Conservation (phyloP, 2,888 invertebrate genomes). For the Oegoconia quadripuncta region DNA sequence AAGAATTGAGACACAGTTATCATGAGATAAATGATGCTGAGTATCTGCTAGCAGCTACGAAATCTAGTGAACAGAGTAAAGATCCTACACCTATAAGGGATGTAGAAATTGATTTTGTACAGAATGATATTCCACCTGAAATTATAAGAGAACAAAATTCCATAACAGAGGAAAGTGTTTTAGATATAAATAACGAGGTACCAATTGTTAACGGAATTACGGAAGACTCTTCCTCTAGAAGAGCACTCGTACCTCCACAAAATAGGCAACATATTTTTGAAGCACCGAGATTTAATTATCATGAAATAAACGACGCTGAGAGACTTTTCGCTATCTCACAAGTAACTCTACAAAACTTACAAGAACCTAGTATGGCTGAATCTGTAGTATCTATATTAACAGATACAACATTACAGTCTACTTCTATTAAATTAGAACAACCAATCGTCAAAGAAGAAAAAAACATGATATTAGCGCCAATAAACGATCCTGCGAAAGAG, state of each 20-base stretch:
- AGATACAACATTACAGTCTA: too few relatives aligned
- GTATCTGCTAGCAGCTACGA: slow-evolving; percentile 29
- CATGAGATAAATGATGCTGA: slow-evolving; percentile 29
- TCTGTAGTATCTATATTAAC: too few relatives aligned
- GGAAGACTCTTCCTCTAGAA: neutral
- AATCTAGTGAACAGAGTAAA: slow-evolving; percentile 24
- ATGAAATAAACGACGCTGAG: slow-evolving; percentile 49
- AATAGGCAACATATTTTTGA: slow-evolving; percentile 27
- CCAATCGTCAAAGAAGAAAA: too few relatives aligned
- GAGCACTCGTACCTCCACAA: neutral
- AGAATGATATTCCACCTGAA: too few relatives aligned
- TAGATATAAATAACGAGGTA: slow-evolving; percentile 8
- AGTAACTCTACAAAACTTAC: neutral
- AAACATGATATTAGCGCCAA: too few relatives aligned
- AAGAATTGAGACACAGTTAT: slow-evolving; percentile 22
- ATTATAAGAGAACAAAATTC: neutral
- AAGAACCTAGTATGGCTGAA: neutral
- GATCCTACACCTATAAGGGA: slow-evolving; percentile 18
- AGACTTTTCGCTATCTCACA: slow-evolving; percentile 25
- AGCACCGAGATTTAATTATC: slow-evolving; percentile 39
- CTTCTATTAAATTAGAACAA: too few relatives aligned
- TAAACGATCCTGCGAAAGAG: too few relatives aligned
- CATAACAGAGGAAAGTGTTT: neutral
- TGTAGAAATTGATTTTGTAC: slow-evolving; percentile 3
- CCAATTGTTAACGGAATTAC: slow-evolving; percentile 11